Evolutionary conservation across 2,113 vertebrate genomes (phyloP).

Genomic region (Manacus vitellinus): DNA sequence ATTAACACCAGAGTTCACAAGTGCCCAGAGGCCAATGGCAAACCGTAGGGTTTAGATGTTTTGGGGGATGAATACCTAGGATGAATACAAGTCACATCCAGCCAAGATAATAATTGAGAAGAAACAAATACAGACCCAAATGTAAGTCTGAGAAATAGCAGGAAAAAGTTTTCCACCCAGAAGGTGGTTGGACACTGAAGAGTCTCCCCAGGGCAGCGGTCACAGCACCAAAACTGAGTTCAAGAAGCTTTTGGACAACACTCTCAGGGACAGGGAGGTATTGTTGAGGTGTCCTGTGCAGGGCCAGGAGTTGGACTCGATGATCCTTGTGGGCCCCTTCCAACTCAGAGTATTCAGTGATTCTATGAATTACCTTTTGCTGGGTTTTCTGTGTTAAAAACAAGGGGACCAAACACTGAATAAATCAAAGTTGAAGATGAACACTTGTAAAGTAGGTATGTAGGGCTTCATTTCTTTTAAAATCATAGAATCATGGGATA

Average conservation of each 20-base stretch:
- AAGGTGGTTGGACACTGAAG: neutral
- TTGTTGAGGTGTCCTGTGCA: neutral
- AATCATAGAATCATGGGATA: too few species aligned
- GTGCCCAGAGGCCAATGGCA: slow-evolving; percentile 10
- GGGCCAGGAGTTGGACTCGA: neutral
- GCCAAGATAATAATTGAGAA: neutral
- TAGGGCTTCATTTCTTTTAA: too few species aligned
- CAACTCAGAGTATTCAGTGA: neutral
- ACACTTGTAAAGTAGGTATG: too few species aligned
- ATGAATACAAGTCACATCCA: neutral
- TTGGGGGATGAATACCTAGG: neutral
- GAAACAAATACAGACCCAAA: neutral
- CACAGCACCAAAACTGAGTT: neutral
- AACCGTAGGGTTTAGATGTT: neutral
- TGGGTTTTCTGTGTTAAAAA: too few species aligned
- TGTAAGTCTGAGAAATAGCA: neutral
- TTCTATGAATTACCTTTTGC: neutral
- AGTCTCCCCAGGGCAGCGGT: neutral
- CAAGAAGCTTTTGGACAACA: neutral
- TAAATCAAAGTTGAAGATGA: too few species aligned
- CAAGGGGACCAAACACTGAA: too few species aligned
- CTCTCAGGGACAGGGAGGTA: neutral
- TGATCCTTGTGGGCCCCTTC: neutral
- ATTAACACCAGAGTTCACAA: slow-evolving; percentile 45
- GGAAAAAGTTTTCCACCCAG: neutral